A percentile compares a stretch with the other conserved stretches of the same genome.
Evolutionary conservation across 2,113 vertebrate species (phyloP).

Genomic region (Ahaetulla prasina): DNA sequence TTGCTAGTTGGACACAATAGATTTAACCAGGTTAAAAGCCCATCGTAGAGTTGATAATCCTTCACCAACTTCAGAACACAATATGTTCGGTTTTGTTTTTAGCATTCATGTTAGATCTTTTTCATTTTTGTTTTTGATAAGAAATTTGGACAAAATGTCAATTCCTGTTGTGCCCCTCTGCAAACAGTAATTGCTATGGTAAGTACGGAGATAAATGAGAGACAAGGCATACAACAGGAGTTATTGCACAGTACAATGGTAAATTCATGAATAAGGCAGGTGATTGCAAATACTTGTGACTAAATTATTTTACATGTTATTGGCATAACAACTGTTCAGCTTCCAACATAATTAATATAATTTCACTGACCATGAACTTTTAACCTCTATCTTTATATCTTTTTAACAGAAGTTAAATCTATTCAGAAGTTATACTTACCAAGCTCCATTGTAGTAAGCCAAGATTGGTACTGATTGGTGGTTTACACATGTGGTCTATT

Average conservation of each 20-base stretch:
- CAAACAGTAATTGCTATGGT: neutral
- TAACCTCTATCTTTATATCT: neutral
- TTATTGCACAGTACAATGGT: neutral
- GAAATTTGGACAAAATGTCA: neutral
- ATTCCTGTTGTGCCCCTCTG: neutral
- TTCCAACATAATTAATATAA: neutral
- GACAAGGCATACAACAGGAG: neutral
- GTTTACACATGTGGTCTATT: neutral
- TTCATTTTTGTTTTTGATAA: neutral
- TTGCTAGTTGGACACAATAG: neutral
- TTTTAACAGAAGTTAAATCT: neutral
- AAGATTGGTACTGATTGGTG: neutral
- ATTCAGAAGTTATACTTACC: neutral
- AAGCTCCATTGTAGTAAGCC: neutral
- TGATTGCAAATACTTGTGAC: neutral
- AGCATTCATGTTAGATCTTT: neutral
- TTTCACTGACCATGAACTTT: neutral
- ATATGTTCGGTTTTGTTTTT: neutral
- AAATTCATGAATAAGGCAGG: neutral
- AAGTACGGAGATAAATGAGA: neutral
- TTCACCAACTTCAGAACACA: neutral
- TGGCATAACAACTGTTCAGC: neutral
- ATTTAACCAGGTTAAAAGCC: neutral
- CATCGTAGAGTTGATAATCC: neutral
- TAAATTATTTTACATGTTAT: neutral